A percentile compares a stretch with the other conserved stretches of the same genome.
Evolutionary conservation across 2,888 invertebrate species (phyloP).

Genomic region (Cephus spinipes): DNA sequence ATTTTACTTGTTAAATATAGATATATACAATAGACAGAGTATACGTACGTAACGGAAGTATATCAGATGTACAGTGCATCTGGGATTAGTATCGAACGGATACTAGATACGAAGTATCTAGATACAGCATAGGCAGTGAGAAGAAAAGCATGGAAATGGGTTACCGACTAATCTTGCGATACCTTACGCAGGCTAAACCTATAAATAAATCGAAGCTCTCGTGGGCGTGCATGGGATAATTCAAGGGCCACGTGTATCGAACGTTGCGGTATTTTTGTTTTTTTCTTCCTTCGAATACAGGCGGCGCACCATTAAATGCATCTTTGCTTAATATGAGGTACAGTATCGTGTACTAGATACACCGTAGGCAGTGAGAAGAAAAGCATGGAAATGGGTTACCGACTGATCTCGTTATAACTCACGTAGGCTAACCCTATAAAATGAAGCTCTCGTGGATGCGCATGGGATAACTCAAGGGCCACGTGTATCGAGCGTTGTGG

Average conservation of each 20-base stretch:
- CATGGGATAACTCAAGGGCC: conserved; percentile 23
- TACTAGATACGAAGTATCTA: background rate
- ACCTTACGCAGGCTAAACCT: background rate
- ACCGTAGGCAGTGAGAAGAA: no score
- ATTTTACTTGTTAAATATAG: no score
- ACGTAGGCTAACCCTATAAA: no score
- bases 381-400: no score
- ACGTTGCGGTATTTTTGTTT: conserved; percentile 28
- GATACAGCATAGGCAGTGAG: background rate
- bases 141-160: background rate
- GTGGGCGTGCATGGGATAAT: background rate
- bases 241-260: conserved; percentile 47
- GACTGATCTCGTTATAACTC: no score
- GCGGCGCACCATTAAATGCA: conserved; percentile 50
- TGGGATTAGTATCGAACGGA: background rate
- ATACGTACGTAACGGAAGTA: background rate
- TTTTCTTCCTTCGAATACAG: conserved; percentile 27
- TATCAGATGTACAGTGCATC: background rate
- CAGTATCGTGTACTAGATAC: no score
- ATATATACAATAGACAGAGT: background rate
- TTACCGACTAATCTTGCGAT: background rate
- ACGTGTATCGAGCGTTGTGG: conserved; percentile 50
- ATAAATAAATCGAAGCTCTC: background rate
- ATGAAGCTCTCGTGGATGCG: no score
- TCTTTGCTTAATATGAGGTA: conserved; percentile 49